These are phyloP conservation scores for Drosophila carrolli DNA, from an alignment of 1,140 invertebrate genomes.

Conservation along the genomic window DNA sequence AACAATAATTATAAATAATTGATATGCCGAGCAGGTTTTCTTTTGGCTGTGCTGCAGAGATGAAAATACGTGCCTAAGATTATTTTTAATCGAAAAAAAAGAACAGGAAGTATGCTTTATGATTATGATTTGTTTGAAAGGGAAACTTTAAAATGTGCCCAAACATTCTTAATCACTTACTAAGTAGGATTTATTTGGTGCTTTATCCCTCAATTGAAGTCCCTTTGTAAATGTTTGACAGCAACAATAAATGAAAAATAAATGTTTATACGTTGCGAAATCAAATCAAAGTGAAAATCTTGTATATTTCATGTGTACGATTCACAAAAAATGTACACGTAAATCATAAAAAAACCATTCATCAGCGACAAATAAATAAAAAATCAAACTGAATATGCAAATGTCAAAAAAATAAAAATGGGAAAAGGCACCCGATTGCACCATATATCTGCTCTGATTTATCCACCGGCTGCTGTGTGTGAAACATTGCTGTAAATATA, in stretches of 20 bases:
- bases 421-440: slow-evolving; percentile 2
- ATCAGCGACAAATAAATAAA: slow-evolving; percentile 56
- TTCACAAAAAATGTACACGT: slow-evolving; percentile 11
- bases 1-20: slow-evolving; percentile 83
- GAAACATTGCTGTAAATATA: slow-evolving; percentile 67
- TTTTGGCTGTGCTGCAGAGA: neutral
- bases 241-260: slow-evolving; percentile 45
- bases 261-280: slow-evolving; percentile 39
- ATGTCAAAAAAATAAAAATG: slow-evolving; percentile 52
- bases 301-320: slow-evolving; percentile 47
- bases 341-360: slow-evolving; percentile 35
- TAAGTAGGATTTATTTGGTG: slow-evolving; percentile 4
- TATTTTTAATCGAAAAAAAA: neutral
- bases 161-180: slow-evolving; percentile 3
- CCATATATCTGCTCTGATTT: slow-evolving; percentile 56
- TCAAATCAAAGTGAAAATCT: slow-evolving; percentile 64
- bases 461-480: slow-evolving; percentile 33
- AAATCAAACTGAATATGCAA: slow-evolving; percentile 67
- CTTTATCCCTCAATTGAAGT: slow-evolving; percentile 28
- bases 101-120: neutral
- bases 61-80: slow-evolving; percentile 41
- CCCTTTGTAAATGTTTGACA: slow-evolving; percentile 23
- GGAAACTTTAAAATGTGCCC: too few species aligned
- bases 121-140: slow-evolving; percentile 24
- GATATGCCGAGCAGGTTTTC: slow-evolving; percentile 64